Evolutionary conservation across 2,113 vertebrate genomes (phyloP).

Genomic region (Pelusios castaneus): DNA sequence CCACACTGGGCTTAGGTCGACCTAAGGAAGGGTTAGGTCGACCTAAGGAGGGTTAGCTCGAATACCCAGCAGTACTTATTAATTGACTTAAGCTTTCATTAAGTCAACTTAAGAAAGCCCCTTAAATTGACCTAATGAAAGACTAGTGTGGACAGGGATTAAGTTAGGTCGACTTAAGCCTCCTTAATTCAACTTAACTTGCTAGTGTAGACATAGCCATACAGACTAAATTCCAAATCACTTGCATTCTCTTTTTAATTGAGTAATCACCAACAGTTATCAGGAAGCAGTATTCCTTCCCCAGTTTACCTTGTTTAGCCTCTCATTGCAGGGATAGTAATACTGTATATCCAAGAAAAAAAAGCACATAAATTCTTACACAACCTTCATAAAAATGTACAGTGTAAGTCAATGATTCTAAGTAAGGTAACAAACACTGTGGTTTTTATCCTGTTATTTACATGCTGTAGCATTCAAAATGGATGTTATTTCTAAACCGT

Average conservation of each 20-base stretch:
- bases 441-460: background rate
- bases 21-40: no score
- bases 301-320: background rate
- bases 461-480: background rate
- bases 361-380: background rate
- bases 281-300: background rate
- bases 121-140: no score
- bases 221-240: background rate
- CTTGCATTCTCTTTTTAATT: background rate
- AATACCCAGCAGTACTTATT: no score
- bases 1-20: no score
- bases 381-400: background rate
- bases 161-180: no score
- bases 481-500: background rate
- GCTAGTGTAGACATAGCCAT: no score
- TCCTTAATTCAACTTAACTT: no score
- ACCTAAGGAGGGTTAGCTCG: no score
- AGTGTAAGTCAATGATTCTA: background rate
- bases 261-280: background rate
- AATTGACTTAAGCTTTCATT: no score
- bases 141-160: no score
- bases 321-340: background rate
- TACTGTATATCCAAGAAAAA: background rate
- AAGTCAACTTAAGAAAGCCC: no score
- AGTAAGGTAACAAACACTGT: background rate